Percentiles rank a stretch among this genome's conserved stretches.
phyloP scores from a whole-genome alignment of 2,113 vertebrate species.

The Dascyllus trimaculatus region DNA sequence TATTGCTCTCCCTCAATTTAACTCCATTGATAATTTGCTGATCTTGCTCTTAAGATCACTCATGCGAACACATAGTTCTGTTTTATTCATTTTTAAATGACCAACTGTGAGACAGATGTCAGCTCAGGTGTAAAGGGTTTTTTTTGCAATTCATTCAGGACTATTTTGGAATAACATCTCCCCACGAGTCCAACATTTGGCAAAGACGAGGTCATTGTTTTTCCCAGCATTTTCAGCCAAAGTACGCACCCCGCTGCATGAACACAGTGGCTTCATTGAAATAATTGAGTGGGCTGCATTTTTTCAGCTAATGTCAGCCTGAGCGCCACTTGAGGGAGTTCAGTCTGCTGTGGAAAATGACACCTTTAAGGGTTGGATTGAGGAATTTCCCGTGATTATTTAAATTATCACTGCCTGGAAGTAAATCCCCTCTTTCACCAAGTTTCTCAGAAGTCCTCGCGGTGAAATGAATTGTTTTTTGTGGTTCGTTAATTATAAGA shows the following conservation, averaged over 20 bases:
- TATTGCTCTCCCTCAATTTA: background rate
- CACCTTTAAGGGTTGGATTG: background rate
- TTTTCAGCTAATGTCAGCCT: slow-evolving; percentile 1
- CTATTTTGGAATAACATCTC: background rate
- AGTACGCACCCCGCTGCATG: background rate
- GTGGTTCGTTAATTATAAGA: background rate
- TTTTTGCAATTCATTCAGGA: background rate
- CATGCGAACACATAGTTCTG: background rate
- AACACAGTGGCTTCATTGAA: slow-evolving; percentile 13
- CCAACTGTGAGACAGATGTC: background rate
- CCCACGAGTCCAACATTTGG: background rate
- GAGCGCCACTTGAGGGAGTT: background rate
- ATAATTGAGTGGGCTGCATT: background rate
- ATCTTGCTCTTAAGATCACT: background rate
- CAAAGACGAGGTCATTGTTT: slow-evolving; percentile 9
- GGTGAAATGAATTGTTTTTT: background rate
- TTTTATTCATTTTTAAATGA: background rate
- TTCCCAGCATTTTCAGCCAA: background rate
- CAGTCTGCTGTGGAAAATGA: slow-evolving; percentile 9
- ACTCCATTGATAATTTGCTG: background rate
- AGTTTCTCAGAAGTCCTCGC: background rate
- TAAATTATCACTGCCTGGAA: background rate
- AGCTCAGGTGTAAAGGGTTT: background rate
- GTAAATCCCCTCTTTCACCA: background rate
- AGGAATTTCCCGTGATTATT: slow-evolving; percentile 8